These are phyloP conservation scores for Thalpophila matura DNA, from an alignment of 2,888 invertebrate species.

Conservation along the genomic window DNA sequence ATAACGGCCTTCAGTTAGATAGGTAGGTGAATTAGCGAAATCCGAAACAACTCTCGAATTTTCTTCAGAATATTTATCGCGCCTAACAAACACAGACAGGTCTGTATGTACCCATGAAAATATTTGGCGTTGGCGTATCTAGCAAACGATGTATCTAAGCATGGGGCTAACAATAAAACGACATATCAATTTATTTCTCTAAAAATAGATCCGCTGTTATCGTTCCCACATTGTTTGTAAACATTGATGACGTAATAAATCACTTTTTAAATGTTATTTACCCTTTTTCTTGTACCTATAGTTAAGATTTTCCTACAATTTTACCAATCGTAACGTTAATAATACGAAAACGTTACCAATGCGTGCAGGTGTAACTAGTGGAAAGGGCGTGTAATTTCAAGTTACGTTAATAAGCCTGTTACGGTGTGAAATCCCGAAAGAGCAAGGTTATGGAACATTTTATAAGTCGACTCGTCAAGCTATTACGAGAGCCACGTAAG, in stretches of 20 bases:
- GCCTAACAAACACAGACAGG: not conserved
- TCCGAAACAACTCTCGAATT: not conserved
- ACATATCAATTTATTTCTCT: slow-evolving; percentile 49
- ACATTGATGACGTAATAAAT: slow-evolving; percentile 53
- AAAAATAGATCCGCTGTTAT: slow-evolving; percentile 56
- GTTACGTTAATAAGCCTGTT: slow-evolving; percentile 49
- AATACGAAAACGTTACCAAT: slow-evolving; percentile 13
- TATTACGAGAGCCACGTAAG: slow-evolving; percentile 8
- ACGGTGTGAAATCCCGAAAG: slow-evolving; percentile 39
- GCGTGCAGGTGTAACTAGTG: slow-evolving; percentile 21
- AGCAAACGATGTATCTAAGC: slow-evolving; percentile 15
- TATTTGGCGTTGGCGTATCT: slow-evolving; percentile 22
- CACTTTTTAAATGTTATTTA: slow-evolving; percentile 46
- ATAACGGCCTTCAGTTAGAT: not conserved
- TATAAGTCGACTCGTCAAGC: slow-evolving; percentile 17
- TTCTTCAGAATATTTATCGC: slow-evolving; percentile 1
- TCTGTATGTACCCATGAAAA: too few species aligned
- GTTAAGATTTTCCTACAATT: slow-evolving; percentile 9
- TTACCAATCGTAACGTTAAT: too few species aligned
- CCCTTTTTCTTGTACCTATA: slow-evolving; percentile 19
- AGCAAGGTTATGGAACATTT: slow-evolving; percentile 33
- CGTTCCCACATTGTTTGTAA: slow-evolving; percentile 58
- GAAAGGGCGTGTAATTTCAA: slow-evolving; percentile 34
- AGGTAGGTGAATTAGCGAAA: not conserved
- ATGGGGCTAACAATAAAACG: slow-evolving; percentile 38